Evolutionary conservation across 2,113 vertebrate genomes (phyloP).

Genomic region (Condylura cristata): DNA sequence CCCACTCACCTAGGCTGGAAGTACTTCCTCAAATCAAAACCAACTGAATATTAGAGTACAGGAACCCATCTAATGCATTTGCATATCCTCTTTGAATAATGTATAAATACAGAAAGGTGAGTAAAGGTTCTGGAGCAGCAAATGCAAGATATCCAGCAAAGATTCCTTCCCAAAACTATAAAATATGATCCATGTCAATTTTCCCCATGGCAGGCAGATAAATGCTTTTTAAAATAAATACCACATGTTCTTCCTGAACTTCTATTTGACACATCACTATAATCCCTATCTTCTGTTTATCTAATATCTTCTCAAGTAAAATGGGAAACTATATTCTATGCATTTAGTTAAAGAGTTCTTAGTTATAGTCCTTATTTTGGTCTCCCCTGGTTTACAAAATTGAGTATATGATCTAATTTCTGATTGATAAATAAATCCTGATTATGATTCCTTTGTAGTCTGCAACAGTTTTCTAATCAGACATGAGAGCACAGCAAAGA

Average conservation of each 20-base stretch:
- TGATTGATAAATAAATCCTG: constrained; percentile 29
- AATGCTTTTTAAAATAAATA: not conserved
- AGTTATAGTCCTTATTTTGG: not conserved
- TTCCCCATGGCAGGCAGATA: not conserved
- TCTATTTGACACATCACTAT: not conserved
- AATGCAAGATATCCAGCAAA: not conserved
- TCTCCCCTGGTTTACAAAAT: not conserved
- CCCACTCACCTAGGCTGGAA: not conserved
- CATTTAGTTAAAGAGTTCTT: not conserved
- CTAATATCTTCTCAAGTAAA: constrained; percentile 35
- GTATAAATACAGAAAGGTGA: fast-evolving
- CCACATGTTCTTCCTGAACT: not conserved
- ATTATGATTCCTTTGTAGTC: constrained; percentile 3
- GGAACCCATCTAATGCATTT: not conserved
- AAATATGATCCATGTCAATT: not conserved
- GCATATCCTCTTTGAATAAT: not conserved
- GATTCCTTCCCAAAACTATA: not conserved
- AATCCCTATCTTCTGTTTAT: not conserved
- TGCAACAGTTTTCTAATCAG: constrained; percentile 22
- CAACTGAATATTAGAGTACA: not conserved
- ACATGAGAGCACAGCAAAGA: not conserved
- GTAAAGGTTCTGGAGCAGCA: not conserved
- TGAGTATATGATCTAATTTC: not conserved
- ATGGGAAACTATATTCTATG: not conserved
- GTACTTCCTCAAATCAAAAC: not conserved